Base-by-base conservation (phyloP, 2,888 invertebrate genomes). In the Cataglyphis livida region DNA sequence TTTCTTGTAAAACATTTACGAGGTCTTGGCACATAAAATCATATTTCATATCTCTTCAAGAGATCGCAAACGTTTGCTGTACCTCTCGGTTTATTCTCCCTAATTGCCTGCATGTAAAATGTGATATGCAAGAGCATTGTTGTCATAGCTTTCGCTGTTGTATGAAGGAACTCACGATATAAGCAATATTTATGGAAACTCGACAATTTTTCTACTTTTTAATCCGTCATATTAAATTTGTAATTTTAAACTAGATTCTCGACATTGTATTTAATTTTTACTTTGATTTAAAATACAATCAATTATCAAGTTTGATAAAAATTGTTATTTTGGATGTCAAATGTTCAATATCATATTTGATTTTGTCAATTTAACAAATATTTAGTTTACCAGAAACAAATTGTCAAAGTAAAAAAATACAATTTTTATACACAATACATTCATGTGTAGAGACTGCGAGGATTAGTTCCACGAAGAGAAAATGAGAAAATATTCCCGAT, bases 111-210 rank as follows among this genome's bases (percentile, higher is more conserved):
- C 59, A 44, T 79, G 35, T 70, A 57, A 59, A 70, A 79, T 59
- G 59, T 59, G 78, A 48, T 70, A 79, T 48, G 78, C 35, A 70
- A 61, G 70, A 70, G 61, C 59, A 44, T 44, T 44, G 59, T 9
- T 35, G 59, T 21, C 59, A 70, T 78, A 70, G 25, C 44, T 78
- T 70, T 78, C 18, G 21, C 32, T 70, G 44, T 59, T 51, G n/a
- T 48, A 32, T 18, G 44, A 32, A 70, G 70, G 70, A 70, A 61
- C 44, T 78, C 41, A n/a, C 59, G 12, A 28, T 70, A 78, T 70
- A 78, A 61, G 70, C 70, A 79, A 70, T 61, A 70, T 70, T 79
- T 79, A 70, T 61, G 70, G 25, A 59, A 79, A 70, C 48, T 25
- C 6, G 18, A 12, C 44, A 44, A 21, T 44, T 79, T 32, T 48